phyloP scores from a whole-genome alignment of 2,797 vertebrate genomes.

The Cryptoprocta ferox region DNA sequence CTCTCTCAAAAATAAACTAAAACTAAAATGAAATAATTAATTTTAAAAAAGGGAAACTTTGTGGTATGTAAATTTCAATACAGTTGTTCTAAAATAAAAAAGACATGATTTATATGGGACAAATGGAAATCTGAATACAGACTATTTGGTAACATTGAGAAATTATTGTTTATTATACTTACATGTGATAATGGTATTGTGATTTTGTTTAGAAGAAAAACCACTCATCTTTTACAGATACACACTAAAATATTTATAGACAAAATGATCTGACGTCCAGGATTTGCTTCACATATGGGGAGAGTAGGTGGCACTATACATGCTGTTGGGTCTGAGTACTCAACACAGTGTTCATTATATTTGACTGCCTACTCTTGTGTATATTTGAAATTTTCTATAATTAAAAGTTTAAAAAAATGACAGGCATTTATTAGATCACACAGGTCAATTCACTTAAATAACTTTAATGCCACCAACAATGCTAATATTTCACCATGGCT shows the following conservation, averaged over 20 bases:
- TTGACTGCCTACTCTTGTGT: neutral
- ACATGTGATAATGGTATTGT: neutral
- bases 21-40: too few relatives aligned
- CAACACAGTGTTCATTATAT: conserved; percentile 2
- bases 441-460: neutral
- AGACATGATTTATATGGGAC: neutral
- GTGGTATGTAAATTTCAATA: conserved; percentile 5
- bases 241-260: neutral
- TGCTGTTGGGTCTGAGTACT: neutral
- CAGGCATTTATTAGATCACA: neutral
- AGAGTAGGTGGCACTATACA: neutral
- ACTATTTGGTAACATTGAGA: conserved; percentile 22
- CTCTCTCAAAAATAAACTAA: too few relatives aligned
- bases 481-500: conserved; percentile 11
- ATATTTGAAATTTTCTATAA: conserved; percentile 45
- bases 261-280: neutral
- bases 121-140: neutral
- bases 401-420: conserved; percentile 14
- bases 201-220: conserved; percentile 45
- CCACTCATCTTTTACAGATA: conserved; percentile 1
- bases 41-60: neutral
- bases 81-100: conserved; percentile 23
- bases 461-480: conserved; percentile 1
- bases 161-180: conserved; percentile 21
- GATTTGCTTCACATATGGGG: conserved; percentile 13